phyloP scores from a whole-genome alignment of 2,797 vertebrate species.

The Poeciliopsis infans region DNA sequence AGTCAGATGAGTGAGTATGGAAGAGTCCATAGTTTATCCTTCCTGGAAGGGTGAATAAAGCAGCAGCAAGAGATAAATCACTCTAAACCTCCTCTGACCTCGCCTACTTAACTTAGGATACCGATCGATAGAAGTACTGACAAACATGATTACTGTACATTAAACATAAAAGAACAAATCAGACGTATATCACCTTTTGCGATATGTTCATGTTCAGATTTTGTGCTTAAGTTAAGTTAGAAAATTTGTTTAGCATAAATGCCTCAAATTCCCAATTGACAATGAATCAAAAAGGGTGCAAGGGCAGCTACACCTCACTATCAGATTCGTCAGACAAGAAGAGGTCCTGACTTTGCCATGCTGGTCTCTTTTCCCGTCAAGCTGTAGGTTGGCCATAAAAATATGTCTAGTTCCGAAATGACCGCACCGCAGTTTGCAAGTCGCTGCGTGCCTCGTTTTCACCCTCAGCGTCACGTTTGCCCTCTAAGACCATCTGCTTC shows the following conservation, averaged over 20 bases:
- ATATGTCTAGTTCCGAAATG: slow-evolving; percentile 14
- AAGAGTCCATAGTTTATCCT: background rate
- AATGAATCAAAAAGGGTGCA: background rate
- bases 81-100: background rate
- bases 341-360: background rate
- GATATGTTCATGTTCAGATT: background rate
- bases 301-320: background rate
- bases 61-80: background rate
- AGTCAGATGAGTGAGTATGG: background rate
- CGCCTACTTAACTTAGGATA: background rate
- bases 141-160: background rate
- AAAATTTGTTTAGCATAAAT: background rate
- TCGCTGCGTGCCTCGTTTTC: background rate
- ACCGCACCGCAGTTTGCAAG: slow-evolving; percentile 14
- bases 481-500: slow-evolving; percentile 5
- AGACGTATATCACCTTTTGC: background rate
- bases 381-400: background rate
- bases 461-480: background rate
- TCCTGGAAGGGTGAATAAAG: background rate
- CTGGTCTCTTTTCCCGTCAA: slow-evolving; percentile 8
- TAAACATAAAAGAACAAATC: background rate
- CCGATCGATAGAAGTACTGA: background rate
- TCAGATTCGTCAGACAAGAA: slow-evolving; percentile 1
- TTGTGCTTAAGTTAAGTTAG: background rate
- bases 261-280: background rate